phyloP scores from a whole-genome alignment of 2,888 invertebrate genomes.

The Drosophila nigricruria region DNA sequence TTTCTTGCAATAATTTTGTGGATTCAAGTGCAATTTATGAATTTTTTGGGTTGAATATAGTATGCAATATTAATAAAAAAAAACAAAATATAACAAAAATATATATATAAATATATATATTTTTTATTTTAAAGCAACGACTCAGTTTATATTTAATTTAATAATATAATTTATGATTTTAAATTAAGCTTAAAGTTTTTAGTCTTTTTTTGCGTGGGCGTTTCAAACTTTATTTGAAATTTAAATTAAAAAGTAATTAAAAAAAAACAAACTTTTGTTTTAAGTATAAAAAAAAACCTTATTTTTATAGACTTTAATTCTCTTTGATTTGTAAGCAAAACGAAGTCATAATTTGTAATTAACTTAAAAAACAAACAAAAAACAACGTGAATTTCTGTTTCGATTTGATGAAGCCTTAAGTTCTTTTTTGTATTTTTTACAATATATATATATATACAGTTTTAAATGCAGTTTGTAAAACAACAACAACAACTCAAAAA shows the following conservation, averaged over 20 bases:
- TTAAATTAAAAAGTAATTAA: conserved; percentile 13
- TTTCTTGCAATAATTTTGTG: conserved; percentile 33
- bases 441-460: conserved; percentile 40
- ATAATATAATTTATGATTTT: conserved; percentile 22
- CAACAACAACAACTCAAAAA: conserved; percentile 67
- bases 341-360: conserved; percentile 82
- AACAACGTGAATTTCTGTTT: conserved; percentile 58
- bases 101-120: conserved; percentile 22
- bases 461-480: conserved; percentile 70
- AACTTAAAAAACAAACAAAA: conserved; percentile 49
- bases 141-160: conserved; percentile 50
- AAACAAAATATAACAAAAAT: not conserved
- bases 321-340: conserved; percentile 72
- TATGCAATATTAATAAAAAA: conserved; percentile 14
- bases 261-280: conserved; percentile 26
- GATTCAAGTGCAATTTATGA: conserved; percentile 53
- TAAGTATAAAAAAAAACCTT: conserved; percentile 42
- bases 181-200: conserved; percentile 21
- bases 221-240: conserved; percentile 20
- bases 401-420: conserved; percentile 59
- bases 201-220: conserved; percentile 18
- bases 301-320: conserved; percentile 59
- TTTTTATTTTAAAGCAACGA: conserved; percentile 48
- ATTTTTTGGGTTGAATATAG: conserved; percentile 33
- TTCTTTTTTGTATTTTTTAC: conserved; percentile 65